These are phyloP conservation scores for Cydia fagiglandana DNA, from an alignment of 1,140 invertebrate genomes.

Conservation along the genomic window DNA sequence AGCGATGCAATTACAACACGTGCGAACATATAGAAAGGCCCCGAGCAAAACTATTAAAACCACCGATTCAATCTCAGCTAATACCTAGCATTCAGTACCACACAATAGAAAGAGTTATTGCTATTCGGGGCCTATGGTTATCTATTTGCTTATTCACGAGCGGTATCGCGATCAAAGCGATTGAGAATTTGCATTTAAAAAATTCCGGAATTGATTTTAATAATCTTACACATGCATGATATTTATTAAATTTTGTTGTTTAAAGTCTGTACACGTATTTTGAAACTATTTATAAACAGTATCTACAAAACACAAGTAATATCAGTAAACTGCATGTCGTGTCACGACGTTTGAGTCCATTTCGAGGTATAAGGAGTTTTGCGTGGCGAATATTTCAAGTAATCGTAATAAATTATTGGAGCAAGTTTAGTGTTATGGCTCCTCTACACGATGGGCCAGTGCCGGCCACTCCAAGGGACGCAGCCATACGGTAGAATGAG, in stretches of 20 bases:
- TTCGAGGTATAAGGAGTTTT: too few species aligned
- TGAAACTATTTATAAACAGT: too few species aligned
- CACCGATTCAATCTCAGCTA: conserved; percentile 27
- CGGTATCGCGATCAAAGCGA: conserved; percentile 17
- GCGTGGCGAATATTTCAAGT: too few species aligned
- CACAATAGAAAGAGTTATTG: conserved; percentile 31
- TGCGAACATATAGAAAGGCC: conserved; percentile 3
- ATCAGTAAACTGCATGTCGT: neutral
- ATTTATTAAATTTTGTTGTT: neutral
- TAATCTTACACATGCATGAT: neutral
- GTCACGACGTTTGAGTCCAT: too few species aligned
- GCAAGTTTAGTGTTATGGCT: too few species aligned
- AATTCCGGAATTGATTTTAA: conserved; percentile 7
- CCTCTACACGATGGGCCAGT: too few species aligned
- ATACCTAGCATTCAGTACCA: conserved; percentile 30
- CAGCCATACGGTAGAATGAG: too few species aligned
- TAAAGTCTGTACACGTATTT: too few species aligned
- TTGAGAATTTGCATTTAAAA: conserved; percentile 13
- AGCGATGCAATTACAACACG: conserved; percentile 23
- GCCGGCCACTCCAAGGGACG: too few species aligned
- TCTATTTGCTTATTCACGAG: conserved; percentile 26
- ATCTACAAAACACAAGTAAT: neutral
- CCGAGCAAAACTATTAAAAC: conserved; percentile 24
- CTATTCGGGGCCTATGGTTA: conserved; percentile 25
- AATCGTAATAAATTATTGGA: too few species aligned